Evolutionary conservation across 2,797 vertebrate species (phyloP).

Genomic region (Halcyon chelicuti): DNA sequence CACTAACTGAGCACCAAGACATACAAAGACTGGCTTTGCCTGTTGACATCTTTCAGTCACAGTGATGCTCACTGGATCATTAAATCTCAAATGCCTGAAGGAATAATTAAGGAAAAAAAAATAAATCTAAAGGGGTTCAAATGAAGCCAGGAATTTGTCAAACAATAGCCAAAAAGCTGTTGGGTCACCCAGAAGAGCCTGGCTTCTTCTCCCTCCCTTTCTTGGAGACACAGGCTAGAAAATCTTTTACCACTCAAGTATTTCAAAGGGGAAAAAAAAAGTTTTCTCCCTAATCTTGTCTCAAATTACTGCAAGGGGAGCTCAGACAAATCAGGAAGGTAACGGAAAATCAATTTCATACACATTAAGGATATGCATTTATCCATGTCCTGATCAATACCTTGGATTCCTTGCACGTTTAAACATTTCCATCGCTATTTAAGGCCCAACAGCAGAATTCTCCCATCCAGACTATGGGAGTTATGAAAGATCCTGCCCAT

Average conservation of each 20-base stretch:
- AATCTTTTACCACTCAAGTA: background rate
- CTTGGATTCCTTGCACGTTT: background rate
- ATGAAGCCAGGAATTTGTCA: background rate
- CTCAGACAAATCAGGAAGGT: background rate
- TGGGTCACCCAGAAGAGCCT: background rate
- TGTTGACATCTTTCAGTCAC: background rate
- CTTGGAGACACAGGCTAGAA: accelerated
- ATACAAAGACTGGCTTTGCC: background rate
- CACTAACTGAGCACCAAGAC: background rate
- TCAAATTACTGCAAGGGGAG: background rate
- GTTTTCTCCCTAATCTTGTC: background rate
- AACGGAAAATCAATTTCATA: background rate
- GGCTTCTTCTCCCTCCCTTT: background rate
- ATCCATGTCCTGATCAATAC: background rate
- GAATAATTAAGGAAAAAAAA: background rate
- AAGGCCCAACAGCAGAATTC: background rate
- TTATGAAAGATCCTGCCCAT: background rate
- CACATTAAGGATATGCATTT: background rate
- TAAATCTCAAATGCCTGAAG: background rate
- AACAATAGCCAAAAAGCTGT: background rate
- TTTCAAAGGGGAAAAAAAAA: background rate
- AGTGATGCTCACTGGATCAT: background rate
- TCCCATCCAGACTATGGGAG: background rate
- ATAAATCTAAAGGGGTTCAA: background rate
- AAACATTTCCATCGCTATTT: background rate